Conservation (phyloP, 2,797 vertebrate species). For the Euthynnus affinis region DNA sequence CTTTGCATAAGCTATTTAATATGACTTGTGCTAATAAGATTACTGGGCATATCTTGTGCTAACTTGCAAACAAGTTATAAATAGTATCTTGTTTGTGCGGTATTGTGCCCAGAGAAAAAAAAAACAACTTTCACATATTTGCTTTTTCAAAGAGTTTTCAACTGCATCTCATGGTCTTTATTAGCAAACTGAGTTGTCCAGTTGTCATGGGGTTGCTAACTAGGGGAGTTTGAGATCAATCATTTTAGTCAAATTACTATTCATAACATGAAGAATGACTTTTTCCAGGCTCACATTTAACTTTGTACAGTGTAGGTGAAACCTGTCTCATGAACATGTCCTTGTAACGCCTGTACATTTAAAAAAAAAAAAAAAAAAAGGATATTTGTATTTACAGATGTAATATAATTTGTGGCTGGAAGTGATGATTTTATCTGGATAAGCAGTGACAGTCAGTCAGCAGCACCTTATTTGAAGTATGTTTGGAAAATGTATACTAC, state of each 20-base stretch:
- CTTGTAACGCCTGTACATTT: conserved; percentile 44
- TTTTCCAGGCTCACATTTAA: not conserved
- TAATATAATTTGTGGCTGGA: conserved; percentile 5
- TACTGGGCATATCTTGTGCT: not conserved
- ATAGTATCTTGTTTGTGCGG: too few relatives aligned
- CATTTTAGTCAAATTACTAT: not conserved
- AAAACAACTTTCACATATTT: too few relatives aligned
- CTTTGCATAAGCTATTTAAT: too few relatives aligned
- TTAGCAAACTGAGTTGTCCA: not conserved
- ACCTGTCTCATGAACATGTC: conserved; percentile 20
- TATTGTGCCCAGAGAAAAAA: too few relatives aligned
- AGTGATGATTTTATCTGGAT: not conserved
- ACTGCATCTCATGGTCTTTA: not conserved
- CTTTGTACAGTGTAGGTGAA: conserved; percentile 3
- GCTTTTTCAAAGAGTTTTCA: too few relatives aligned
- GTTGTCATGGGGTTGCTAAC: not conserved
- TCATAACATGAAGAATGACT: not conserved
- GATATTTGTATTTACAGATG: conserved; percentile 24
- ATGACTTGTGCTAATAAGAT: too few relatives aligned
- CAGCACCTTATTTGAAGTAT: conserved; percentile 12
- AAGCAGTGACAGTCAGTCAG: not conserved
- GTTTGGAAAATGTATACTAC: not conserved
- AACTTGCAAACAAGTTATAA: not conserved
- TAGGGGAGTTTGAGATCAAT: not conserved
- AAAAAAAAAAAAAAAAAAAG: too few relatives aligned